Evolutionary conservation across 2,113 vertebrate species (phyloP).

Genomic region (Marmota flaviventris): DNA sequence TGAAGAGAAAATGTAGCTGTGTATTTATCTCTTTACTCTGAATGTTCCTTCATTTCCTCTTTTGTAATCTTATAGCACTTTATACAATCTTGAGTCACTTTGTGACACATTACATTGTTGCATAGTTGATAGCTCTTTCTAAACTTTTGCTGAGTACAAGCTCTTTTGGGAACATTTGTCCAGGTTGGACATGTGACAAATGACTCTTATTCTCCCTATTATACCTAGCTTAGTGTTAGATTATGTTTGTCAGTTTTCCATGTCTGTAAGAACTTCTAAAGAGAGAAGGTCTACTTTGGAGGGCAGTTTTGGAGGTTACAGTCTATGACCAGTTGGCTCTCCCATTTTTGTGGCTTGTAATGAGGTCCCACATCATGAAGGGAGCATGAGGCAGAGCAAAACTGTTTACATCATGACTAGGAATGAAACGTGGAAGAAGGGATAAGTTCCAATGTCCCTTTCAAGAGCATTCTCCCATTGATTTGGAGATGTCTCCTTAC

Average conservation of each 20-base stretch:
- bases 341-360: accelerated
- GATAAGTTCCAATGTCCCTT: neutral
- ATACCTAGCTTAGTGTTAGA: neutral
- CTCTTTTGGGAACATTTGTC: neutral
- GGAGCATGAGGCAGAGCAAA: neutral
- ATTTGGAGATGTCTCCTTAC: neutral
- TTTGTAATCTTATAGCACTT: slow-evolving; percentile 22
- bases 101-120: neutral
- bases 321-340: neutral
- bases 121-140: neutral
- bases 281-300: neutral
- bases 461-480: neutral
- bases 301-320: neutral
- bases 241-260: neutral
- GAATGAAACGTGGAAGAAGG: neutral
- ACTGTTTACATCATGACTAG: too few species aligned
- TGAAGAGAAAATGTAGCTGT: neutral
- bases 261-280: neutral
- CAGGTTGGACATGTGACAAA: neutral
- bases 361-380: neutral
- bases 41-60: neutral
- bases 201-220: neutral
- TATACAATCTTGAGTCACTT: neutral
- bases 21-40: slow-evolving; percentile 2
- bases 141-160: neutral